Conservation (phyloP, 1,140 invertebrate species). For the Drosophila asahinai region DNA sequence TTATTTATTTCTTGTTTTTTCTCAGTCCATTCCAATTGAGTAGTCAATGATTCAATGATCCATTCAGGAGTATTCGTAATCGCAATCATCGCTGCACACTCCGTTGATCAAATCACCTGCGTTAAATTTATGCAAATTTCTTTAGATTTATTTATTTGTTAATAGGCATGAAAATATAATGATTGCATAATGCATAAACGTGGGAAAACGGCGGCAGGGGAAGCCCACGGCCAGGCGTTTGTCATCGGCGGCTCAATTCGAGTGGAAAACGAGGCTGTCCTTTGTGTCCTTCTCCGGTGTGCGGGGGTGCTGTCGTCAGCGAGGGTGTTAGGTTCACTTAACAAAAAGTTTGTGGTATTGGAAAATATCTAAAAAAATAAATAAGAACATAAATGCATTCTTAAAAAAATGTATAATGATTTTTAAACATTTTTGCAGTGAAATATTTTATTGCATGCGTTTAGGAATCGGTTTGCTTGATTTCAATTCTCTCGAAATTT, state of each 20-base stretch:
- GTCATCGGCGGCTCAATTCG: constrained; percentile 57
- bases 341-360: not conserved
- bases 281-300: constrained; percentile 15
- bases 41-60: constrained; percentile 19
- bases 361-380: not conserved
- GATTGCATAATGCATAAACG: constrained; percentile 63
- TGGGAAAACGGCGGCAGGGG: not conserved
- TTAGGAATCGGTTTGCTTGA: no score
- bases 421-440: not conserved
- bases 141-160: constrained; percentile 61
- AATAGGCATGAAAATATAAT: constrained; percentile 78
- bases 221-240: constrained; percentile 11
- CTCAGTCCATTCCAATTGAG: constrained; percentile 28
- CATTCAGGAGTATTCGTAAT: constrained; percentile 12
- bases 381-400: not conserved
- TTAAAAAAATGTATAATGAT: not conserved
- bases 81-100: constrained; percentile 35
- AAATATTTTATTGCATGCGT: no score
- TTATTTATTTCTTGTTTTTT: not conserved
- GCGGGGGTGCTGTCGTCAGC: not conserved
- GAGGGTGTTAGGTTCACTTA: constrained; percentile 1
- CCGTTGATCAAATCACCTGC: constrained; percentile 70
- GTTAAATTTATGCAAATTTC: constrained; percentile 64
- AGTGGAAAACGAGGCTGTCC: constrained; percentile 70
- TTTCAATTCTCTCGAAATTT: no score